Evolutionary conservation across 1,140 invertebrate genomes (phyloP), one percentile per base, ranked within the genome.

Genomic region (Zaprionus africanus): DNA sequence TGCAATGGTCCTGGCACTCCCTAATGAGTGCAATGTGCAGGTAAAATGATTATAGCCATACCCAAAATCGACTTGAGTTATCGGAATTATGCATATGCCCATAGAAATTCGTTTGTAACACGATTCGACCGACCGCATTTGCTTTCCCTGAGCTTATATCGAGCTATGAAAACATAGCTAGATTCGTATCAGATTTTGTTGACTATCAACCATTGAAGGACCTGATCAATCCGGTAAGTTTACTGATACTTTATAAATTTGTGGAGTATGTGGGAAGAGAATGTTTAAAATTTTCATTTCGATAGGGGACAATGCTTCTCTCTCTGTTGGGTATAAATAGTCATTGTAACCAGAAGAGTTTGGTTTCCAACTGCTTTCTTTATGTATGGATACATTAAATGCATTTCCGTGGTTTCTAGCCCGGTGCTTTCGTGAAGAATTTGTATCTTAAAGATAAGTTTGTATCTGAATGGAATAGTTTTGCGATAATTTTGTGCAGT

Each of bases 21-120:
- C 95, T 49, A 98, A 98, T 93, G 97, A 98, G 93, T 98, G 96
- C 91, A 95, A 95, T 49, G 87, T 96, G 41, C 95, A 96, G 94
- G 95, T 96, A 92, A 83, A 76, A 80, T 54, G 7, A 0, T 5
- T 13, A 51, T 43, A 49, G 13, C 13, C n/a, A 56, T 31, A 36
- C 9, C 15, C 17, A 5, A 61, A 24, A 0, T 28, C 28, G 24
- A 22, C 41, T 53, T 22, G 7, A 12, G 7, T 38, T 9, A 26
- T 64, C 36, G 2, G 15, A 36, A 34, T 31, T 51, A 5, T 3
- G 24, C 75, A 62, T 7, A 34, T 51, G 60, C 60, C 71, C 87
- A 7, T 81, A 95, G 95, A 96, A 95, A 93, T 95, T 95, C 78
- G 95, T 96, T 17, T 96, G 94, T 58, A 95, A 94, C 4, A 93